phyloP scores from a whole-genome alignment of 2,888 invertebrate species.

The Drosophila longiperda region DNA sequence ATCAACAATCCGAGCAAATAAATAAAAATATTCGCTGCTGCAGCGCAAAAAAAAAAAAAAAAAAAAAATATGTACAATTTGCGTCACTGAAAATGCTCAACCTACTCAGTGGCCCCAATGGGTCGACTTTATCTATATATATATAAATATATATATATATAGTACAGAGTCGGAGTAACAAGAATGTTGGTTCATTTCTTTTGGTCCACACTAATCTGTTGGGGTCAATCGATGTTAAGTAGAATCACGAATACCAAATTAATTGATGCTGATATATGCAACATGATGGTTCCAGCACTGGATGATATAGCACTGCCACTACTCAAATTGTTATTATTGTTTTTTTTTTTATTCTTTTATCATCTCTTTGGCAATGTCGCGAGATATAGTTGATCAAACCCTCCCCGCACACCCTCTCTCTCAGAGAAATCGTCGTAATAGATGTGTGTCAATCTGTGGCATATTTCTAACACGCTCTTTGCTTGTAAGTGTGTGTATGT shows the following conservation, averaged over 20 bases:
- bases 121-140: neutral
- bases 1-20: conserved; percentile 60
- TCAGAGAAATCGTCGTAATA: conserved; percentile 3
- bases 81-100: conserved; percentile 82
- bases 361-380: conserved; percentile 27
- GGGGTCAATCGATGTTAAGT: conserved; percentile 86
- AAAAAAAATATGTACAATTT: conserved; percentile 78
- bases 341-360: conserved; percentile 9
- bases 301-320: neutral
- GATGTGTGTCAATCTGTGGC: conserved; percentile 81
- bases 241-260: conserved; percentile 86
- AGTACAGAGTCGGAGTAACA: conserved; percentile 12
- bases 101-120: conserved; percentile 62
- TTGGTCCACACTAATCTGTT: conserved; percentile 84
- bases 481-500: conserved; percentile 2
- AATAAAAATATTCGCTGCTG: conserved; percentile 36
- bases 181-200: conserved; percentile 56
- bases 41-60: conserved; percentile 30
- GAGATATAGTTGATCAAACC: conserved; percentile 54
- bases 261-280: conserved; percentile 84
- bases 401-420: neutral
- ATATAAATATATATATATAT: too few species aligned
- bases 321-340: conserved; percentile 6
- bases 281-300: conserved; percentile 9
- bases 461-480: conserved; percentile 60